Base-by-base conservation (phyloP, 2,888 invertebrate species). In the Serrognathus titanus region DNA sequence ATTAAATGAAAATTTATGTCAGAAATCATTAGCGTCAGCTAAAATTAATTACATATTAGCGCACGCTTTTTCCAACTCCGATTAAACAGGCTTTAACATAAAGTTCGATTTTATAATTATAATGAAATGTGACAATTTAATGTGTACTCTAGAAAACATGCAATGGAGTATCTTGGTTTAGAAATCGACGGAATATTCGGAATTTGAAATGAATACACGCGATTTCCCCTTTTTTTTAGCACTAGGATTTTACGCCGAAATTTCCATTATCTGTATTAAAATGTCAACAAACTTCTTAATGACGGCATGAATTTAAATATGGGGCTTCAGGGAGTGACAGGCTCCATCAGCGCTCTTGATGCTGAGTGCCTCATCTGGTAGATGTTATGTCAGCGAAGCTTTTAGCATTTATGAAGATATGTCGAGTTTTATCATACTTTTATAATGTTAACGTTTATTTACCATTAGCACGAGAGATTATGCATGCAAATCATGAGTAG, bases 191-290 rank as follows among this genome's bases (percentile, higher is more conserved):
- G 20, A 16, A 3, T 43, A 13, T 43, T 43, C 43, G n/a, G 3
- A 16, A 13, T 2, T 13, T 11, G 9, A 11, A 10, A 9, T 43
- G 2, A 16, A 43, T 16, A 43, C 10, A 10, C 6, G 9, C 13
- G 43, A 1, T 43, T 13, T 13, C 11, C 12, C 43, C 8, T 41
- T 41, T 20, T 12, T 43, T 43, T 13, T 16, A 16, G 6, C 24
- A 31, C 24, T 31, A 31, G 24, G 24, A 31, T 31, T 31, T 31
- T 31, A 31, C 24, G 24, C 24, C 12, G 12, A 43, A 16, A 16
- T 43, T 43, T 43, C 12, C 43, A 43, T 43, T 43, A 43, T 43
- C 12, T 43, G 9, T 43, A 43, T 43, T 43, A 43, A 43, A 40
- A 40, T 13, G 40, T 40, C 40, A 12, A 31, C 24, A 31, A 31